phyloP scores from a whole-genome alignment of 1,140 invertebrate genomes.

The Trichomalopsis sarcophagae region DNA sequence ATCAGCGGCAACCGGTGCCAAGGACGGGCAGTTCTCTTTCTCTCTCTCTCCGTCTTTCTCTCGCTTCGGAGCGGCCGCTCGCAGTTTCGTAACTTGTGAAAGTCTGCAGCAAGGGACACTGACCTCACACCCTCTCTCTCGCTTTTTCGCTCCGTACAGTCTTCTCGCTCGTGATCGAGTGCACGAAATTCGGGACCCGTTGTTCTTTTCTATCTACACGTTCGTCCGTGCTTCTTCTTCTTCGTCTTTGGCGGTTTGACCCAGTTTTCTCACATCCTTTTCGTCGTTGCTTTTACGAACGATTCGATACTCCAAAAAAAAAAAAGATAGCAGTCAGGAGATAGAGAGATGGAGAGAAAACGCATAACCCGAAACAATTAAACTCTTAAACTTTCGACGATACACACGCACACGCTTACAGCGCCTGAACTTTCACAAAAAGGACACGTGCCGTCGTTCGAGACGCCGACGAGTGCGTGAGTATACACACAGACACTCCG shows the following conservation, averaged over 20 bases:
- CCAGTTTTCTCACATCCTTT: neutral
- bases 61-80: slow-evolving; percentile 22
- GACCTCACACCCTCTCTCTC: slow-evolving; percentile 69
- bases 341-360: neutral
- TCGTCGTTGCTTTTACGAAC: neutral
- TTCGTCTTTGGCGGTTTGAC: neutral
- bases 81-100: slow-evolving; percentile 75
- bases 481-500: neutral
- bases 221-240: neutral
- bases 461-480: neutral
- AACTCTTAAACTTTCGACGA: neutral
- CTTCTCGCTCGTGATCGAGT: neutral
- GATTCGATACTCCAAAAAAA: neutral
- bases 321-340: neutral
- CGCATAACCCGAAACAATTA: neutral
- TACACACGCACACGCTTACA: neutral
- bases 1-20: slow-evolving; percentile 73
- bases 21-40: slow-evolving; percentile 71
- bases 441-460: neutral
- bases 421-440: slow-evolving; percentile 27
- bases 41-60: slow-evolving; percentile 54
- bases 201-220: neutral
- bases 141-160: slow-evolving; percentile 24
- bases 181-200: neutral
- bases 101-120: slow-evolving; percentile 72